These are phyloP conservation scores for Casuarius casuarius DNA, from an alignment of 2,113 vertebrate species.

Conservation along the genomic window DNA sequence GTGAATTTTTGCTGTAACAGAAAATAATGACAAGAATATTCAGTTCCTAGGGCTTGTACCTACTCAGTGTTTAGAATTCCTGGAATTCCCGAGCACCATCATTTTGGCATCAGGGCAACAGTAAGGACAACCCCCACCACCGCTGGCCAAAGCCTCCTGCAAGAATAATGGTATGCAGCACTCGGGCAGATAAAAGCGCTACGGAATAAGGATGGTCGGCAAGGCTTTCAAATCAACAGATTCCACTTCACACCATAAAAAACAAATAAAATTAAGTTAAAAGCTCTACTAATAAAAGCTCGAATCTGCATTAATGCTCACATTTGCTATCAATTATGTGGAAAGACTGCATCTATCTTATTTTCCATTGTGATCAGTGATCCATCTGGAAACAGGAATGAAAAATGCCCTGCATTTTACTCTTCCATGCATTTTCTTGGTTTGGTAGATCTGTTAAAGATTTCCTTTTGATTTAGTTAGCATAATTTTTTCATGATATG, in stretches of 20 bases:
- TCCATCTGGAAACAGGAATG: not conserved
- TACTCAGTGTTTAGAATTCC: constrained; percentile 2
- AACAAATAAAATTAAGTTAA: not conserved
- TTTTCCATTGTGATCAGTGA: not conserved
- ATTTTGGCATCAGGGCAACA: not conserved
- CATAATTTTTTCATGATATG: fast-evolving
- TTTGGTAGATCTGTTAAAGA: not conserved
- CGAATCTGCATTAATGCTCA: not conserved
- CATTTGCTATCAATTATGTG: not conserved
- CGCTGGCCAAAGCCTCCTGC: not conserved
- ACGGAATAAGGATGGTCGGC: not conserved
- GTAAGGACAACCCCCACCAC: not conserved
- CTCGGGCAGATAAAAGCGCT: not conserved
- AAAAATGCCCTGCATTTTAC: not conserved
- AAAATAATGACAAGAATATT: not conserved
- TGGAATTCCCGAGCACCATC: not conserved
- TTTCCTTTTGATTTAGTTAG: not conserved
- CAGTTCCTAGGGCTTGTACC: not conserved
- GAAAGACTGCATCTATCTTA: not conserved
- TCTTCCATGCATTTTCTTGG: not conserved
- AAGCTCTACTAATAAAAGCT: not conserved
- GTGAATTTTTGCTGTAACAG: not conserved
- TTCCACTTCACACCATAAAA: not conserved
- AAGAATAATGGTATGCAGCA: not conserved
- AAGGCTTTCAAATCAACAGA: constrained; percentile 5